Base-by-base conservation (phyloP, 2,888 invertebrate species). In the Erannis defoliaria region DNA sequence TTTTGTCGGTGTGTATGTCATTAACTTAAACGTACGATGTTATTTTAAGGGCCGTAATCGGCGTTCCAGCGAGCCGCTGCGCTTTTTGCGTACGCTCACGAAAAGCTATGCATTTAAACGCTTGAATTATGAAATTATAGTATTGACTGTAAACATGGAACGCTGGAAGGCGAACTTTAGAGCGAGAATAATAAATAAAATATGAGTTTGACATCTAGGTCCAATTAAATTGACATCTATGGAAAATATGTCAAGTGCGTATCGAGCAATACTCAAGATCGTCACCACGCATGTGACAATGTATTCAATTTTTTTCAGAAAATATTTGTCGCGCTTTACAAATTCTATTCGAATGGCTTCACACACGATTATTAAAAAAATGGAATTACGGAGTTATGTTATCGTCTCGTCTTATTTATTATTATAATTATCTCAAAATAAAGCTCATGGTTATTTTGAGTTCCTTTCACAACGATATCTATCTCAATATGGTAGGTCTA, bases 71-170 rank as follows among this genome's bases (percentile, higher is more conserved):
- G 80, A 85, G 83, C 74, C 83, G 84, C 81, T 79, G 85, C 80
- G 77, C 82, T 87, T 91, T 88, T 81, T 81, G 75, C 74, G 81
- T 81, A 76, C 86, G 78, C 87, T 88, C 88, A 89, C 90, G 87
- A 86, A 92, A 90, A 91, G 90, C 89, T 92, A 92, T 92, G 92
- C 92, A 91, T 89, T 93, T 93, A 92, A 93, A 90, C 90, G 91
- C 89, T 86, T 90, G 85, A 90, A 92, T 93, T 93, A 92, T 93
- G 89, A 91, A 92, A 92, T 91, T 92, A 90, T 88, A 86, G 90
- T 89, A 89, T 89, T 84, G 88, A 91, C 87, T 86, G 89, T 87
- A 90, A 89, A 88, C 85, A 84, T 77, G 79, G 79, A 81, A 77
- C 76, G 75, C 75, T 76, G 78, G 75, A 75, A 68, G 56, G 67